Evolutionary conservation across 2,888 invertebrate species (phyloP), one percentile per base, ranked within the genome.

Genomic region (Byasa hedistus): DNA sequence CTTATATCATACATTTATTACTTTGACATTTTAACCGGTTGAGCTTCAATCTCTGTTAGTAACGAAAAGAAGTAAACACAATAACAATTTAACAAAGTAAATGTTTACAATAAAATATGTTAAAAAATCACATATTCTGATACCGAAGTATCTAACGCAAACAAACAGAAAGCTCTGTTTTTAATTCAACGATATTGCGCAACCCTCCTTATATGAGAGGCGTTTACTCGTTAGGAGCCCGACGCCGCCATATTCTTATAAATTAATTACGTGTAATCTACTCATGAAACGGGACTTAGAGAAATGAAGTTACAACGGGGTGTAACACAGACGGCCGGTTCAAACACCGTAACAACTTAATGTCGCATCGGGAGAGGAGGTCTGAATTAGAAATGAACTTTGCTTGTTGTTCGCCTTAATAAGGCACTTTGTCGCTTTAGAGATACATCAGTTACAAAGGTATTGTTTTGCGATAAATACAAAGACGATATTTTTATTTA

Each of bases 251-350:
- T 91, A 90, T 90, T 91, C 91, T 91, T 91, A 91, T 91, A 91
- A 91, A 91, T 91, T 91, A 91, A 91, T 91, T 91, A 91, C 91
- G 86, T 87, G 91, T 91, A 91, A 91, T 91, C 91, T 91, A 87
- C 91, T 88, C 89, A 83, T 88, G 87, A 85, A 87, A 86, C 86
- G 87, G 85, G 89, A 83, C 88, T 89, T 86, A 87, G 83, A 82
- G 87, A 85, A 89, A 90, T 89, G 89, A 89, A 91, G 88, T 90
- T 90, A 91, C 90, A 83, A 83, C 84, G 78, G 80, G 75, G 74
- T 78, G 77, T 76, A 78, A 80, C 71, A 79, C 61, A 64, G 62
- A 57, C 56, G 52, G 44, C 55, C 75, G 80, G 79, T 81, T 84
- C 79, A 84, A 84, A 85, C 83, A 84, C 81, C 68, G 81, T 79